Evolutionary conservation across 2,113 vertebrate species (phyloP).

Genomic region (Anolis sagrei): DNA sequence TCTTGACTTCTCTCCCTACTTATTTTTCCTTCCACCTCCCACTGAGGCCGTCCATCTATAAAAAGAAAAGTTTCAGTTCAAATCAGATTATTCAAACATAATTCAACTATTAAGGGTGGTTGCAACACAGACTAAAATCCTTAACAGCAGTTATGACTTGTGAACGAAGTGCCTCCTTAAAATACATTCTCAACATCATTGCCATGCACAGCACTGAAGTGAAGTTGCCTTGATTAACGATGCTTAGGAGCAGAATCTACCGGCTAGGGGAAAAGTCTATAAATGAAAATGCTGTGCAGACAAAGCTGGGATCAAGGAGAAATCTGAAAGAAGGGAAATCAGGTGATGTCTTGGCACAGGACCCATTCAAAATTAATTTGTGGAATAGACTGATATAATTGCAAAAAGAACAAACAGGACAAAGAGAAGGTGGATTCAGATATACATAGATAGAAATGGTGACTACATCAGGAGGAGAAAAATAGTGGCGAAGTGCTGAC

Average conservation of each 20-base stretch:
- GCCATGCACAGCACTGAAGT: neutral
- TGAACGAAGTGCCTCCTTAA: neutral
- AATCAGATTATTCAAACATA: conserved; percentile 5
- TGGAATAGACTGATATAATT: neutral
- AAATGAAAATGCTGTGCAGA: neutral
- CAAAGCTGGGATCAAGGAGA: neutral
- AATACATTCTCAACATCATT: neutral
- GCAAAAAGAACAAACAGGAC: neutral
- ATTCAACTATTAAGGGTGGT: neutral
- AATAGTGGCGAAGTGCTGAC: neutral
- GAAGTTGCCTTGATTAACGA: neutral
- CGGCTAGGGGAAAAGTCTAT: neutral
- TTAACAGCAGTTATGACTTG: neutral
- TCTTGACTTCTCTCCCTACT: conserved; percentile 93
- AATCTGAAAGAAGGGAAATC: neutral
- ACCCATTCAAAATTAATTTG: neutral
- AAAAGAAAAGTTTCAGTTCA: conserved; percentile 70
- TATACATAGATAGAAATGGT: neutral
- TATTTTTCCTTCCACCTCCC: conserved; percentile 98
- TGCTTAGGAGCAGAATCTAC: neutral
- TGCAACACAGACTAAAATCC: neutral
- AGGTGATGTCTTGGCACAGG: neutral
- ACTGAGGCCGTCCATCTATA: conserved; percentile 95
- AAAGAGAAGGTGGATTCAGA: neutral
- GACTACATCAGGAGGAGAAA: neutral